phyloP scores from a whole-genome alignment of 2,888 invertebrate species.

The Dynastes tityus region DNA sequence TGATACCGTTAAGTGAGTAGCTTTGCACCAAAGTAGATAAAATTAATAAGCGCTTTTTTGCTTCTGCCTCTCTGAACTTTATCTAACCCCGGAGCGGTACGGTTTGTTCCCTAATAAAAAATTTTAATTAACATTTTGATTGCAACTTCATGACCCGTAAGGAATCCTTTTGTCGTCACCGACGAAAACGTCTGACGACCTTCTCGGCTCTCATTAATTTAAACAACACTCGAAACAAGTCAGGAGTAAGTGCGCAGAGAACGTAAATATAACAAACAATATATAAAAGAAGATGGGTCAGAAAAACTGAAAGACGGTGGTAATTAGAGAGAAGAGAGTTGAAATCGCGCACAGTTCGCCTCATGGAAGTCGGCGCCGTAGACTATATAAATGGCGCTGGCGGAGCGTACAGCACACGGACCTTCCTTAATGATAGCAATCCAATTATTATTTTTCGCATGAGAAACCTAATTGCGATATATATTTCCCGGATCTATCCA shows the following conservation, averaged over 20 bases:
- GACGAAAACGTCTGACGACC: constrained; percentile 16
- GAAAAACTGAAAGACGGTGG: constrained; percentile 29
- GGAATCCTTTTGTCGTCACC: constrained; percentile 29
- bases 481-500: constrained; percentile 45
- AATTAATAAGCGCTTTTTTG: constrained; percentile 21
- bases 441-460: constrained; percentile 62
- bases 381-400: constrained; percentile 9
- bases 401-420: constrained; percentile 23
- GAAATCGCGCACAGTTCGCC: constrained; percentile 1
- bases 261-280: constrained; percentile 21
- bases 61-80: not conserved
- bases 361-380: not conserved
- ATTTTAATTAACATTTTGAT: constrained; percentile 36
- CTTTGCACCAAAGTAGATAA: constrained; percentile 31
- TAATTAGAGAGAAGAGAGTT: constrained; percentile 24
- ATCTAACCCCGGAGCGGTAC: not conserved
- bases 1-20: constrained; percentile 5
- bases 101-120: constrained; percentile 25
- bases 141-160: constrained; percentile 28
- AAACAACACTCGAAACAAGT: constrained; percentile 14
- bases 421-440: constrained; percentile 58
- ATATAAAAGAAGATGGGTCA: not conserved
- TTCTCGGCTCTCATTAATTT: constrained; percentile 24
- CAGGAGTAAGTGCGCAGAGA: not conserved
- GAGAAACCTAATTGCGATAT: constrained; percentile 58